These are phyloP conservation scores for Tupiocoris notatus DNA, from an alignment of 2,888 invertebrate species.

Conservation along the genomic window DNA sequence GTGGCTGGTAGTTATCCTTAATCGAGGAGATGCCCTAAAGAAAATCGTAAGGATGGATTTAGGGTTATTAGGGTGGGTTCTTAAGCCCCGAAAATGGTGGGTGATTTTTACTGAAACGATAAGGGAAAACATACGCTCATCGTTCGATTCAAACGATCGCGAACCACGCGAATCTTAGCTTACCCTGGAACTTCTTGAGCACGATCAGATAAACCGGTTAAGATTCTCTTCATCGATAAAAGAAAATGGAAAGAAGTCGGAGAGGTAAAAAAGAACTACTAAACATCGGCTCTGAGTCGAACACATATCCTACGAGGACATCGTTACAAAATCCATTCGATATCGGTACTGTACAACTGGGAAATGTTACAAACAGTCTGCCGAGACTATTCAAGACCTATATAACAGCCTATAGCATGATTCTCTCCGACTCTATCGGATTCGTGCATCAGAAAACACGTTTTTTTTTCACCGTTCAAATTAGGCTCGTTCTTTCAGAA, in stretches of 20 bases:
- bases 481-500: conserved; percentile 26
- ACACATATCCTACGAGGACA: neutral
- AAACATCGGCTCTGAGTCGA: neutral
- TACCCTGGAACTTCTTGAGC: neutral
- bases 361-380: neutral
- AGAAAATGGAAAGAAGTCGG: neutral
- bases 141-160: conserved; percentile 28
- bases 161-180: conserved; percentile 30
- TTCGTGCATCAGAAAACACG: conserved; percentile 20
- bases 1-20: conserved; percentile 3
- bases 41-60: neutral
- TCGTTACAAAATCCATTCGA: neutral
- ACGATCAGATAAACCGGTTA: conserved; percentile 6
- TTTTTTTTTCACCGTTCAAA: conserved; percentile 6
- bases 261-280: neutral
- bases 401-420: conserved; percentile 33
- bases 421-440: conserved; percentile 21
- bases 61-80: conserved; percentile 16
- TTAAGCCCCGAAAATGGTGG: too few relatives aligned
- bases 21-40: neutral
- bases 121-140: conserved; percentile 26
- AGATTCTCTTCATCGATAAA: neutral
- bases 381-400: conserved; percentile 17
- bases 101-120: neutral
- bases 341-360: neutral